A percentile compares a stretch with the other conserved stretches of the same genome.
Evolutionary conservation across 92 coral and sea anemone genomes (phyloP).

Genomic region (Umimayanthus kanabou): DNA sequence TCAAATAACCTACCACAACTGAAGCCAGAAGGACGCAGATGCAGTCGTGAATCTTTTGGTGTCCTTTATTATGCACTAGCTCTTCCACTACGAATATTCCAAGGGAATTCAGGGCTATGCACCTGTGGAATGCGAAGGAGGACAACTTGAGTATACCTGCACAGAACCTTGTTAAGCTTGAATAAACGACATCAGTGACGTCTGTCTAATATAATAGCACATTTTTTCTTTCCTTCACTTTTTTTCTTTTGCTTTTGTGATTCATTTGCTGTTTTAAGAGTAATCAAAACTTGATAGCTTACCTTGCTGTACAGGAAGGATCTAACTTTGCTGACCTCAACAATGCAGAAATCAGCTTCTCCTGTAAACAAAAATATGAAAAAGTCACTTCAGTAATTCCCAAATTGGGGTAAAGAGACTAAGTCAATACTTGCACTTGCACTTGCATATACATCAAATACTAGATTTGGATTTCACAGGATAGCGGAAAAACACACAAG

Average conservation of each 20-base stretch:
- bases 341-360: conserved; percentile 76
- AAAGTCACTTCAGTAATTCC: too few species aligned
- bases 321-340: conserved; percentile 88
- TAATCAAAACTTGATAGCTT: background rate
- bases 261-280: too few species aligned
- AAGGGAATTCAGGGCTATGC: conserved; percentile 86
- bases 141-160: background rate
- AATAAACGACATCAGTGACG: background rate
- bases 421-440: too few species aligned
- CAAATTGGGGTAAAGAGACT: too few species aligned
- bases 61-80: conserved; percentile 87
- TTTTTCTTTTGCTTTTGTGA: too few species aligned
- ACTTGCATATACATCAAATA: too few species aligned
- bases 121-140: conserved; percentile 51
- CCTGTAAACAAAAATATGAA: conserved; percentile 48
- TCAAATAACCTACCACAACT: conserved; percentile 71
- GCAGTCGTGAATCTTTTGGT: conserved; percentile 80
- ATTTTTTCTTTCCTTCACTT: too few species aligned
- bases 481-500: too few species aligned
- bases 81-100: conserved; percentile 94
- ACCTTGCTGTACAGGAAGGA: conserved; percentile 93
- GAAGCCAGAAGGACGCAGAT: conserved; percentile 87
- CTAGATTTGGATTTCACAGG: too few species aligned
- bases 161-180: background rate
- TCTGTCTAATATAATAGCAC: too few species aligned